phyloP scores from a whole-genome alignment of 2,113 vertebrate species.

The Lepus timidus region DNA sequence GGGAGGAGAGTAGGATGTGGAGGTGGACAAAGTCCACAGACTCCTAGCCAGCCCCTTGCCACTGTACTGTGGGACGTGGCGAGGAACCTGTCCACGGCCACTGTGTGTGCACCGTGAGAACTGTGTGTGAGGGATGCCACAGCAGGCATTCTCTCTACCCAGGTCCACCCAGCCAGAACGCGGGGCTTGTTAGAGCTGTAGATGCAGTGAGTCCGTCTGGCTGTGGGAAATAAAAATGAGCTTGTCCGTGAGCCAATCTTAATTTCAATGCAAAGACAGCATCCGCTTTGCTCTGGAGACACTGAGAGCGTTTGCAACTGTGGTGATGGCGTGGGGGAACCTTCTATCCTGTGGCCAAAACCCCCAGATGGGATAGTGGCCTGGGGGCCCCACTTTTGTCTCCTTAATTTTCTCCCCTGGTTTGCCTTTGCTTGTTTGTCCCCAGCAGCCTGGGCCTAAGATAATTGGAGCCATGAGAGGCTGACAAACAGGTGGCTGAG shows the following conservation, averaged over 20 bases:
- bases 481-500: slow-evolving; percentile 75
- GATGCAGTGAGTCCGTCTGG: not conserved
- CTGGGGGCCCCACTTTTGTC: not conserved
- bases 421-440: not conserved
- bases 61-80: not conserved
- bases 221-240: not conserved
- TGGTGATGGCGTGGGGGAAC: accelerated
- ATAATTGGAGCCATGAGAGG: slow-evolving; percentile 74
- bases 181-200: not conserved
- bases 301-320: not conserved
- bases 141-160: not conserved
- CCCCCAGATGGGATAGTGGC: not conserved
- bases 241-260: not conserved
- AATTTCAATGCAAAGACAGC: not conserved
- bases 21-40: not conserved
- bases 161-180: not conserved
- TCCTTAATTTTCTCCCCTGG: slow-evolving; percentile 5
- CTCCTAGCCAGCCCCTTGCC: not conserved
- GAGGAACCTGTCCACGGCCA: not conserved
- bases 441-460: slow-evolving; percentile 70
- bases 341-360: not conserved
- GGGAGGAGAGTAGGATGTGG: not conserved
- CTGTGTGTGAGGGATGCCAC: not conserved
- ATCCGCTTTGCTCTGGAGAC: not conserved
- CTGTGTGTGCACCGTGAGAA: accelerated